Evolutionary conservation across 2,113 vertebrate species (phyloP).

Genomic region (Nothobranchius kuhntae): DNA sequence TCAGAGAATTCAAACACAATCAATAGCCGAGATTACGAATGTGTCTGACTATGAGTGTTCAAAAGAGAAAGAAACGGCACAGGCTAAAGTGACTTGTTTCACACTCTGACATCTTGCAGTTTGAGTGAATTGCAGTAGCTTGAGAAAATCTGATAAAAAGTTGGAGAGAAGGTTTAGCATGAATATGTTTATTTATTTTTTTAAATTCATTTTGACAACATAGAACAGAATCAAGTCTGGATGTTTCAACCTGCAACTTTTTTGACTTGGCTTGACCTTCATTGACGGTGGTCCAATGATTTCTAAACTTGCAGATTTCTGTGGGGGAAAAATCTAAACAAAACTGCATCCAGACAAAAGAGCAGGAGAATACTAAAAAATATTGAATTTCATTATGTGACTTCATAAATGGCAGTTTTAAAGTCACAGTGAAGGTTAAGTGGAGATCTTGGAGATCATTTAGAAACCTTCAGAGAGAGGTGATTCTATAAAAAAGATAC

Average conservation of each 20-base stretch:
- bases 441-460: not conserved
- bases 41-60: conserved; percentile 7
- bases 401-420: not conserved
- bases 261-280: no score
- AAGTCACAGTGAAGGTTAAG: not conserved
- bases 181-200: no score
- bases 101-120: not conserved
- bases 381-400: not conserved
- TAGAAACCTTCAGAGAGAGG: no score
- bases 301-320: no score
- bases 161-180: no score
- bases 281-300: no score
- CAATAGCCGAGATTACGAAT: conserved; percentile 27
- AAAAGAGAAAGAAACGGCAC: not conserved
- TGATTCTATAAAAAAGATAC: not conserved
- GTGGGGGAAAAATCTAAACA: no score
- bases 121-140: not conserved
- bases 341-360: not conserved
- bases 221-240: no score
- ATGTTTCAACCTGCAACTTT: no score
- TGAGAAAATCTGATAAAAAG: not conserved
- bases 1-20: conserved; percentile 31
- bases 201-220: no score
- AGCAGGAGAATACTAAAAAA: not conserved
- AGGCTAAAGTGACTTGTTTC: not conserved